Conservation (phyloP, 2,797 vertebrate genomes). For the Neopelma chrysocephalum region DNA sequence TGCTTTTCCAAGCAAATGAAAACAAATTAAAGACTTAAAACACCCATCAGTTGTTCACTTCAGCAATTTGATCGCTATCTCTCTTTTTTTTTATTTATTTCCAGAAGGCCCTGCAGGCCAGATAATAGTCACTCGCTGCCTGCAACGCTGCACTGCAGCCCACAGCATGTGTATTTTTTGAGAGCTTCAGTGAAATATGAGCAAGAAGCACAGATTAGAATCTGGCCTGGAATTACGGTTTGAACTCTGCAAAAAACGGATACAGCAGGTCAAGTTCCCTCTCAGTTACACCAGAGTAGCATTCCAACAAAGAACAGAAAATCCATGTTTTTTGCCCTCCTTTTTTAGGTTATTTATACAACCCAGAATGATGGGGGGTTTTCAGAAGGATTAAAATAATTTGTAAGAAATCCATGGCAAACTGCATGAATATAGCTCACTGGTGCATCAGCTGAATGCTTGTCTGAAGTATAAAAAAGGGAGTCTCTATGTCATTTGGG, state of each 20-base stretch:
- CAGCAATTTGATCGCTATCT: not conserved
- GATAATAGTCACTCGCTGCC: not conserved
- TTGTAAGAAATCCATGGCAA: not conserved
- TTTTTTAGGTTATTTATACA: conserved; percentile 50
- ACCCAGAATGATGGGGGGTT: not conserved
- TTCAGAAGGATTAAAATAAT: conserved; percentile 2
- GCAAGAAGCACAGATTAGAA: conserved; percentile 57
- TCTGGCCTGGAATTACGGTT: conserved; percentile 50
- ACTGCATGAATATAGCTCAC: not conserved
- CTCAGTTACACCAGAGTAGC: conserved; percentile 52
- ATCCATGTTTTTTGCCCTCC: conserved; percentile 31
- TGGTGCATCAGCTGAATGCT: not conserved
- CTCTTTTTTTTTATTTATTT: not conserved
- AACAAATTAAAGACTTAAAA: conserved; percentile 49
- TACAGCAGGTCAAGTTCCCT: conserved; percentile 59
- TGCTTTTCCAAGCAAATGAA: conserved; percentile 52
- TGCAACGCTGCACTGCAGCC: not conserved
- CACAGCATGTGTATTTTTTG: conserved; percentile 47
- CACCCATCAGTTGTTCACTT: conserved; percentile 41
- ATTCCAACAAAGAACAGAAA: conserved; percentile 62
- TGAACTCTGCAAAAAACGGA: conserved; percentile 66
- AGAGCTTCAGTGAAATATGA: conserved; percentile 64
- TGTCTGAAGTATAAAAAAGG: not conserved
- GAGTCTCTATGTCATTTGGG: not conserved
- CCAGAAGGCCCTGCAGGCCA: conserved; percentile 29